Evolutionary conservation across 2,113 vertebrate species (phyloP), one percentile per base, ranked within the genome.

Genomic region (Notarius lentiginosus): DNA sequence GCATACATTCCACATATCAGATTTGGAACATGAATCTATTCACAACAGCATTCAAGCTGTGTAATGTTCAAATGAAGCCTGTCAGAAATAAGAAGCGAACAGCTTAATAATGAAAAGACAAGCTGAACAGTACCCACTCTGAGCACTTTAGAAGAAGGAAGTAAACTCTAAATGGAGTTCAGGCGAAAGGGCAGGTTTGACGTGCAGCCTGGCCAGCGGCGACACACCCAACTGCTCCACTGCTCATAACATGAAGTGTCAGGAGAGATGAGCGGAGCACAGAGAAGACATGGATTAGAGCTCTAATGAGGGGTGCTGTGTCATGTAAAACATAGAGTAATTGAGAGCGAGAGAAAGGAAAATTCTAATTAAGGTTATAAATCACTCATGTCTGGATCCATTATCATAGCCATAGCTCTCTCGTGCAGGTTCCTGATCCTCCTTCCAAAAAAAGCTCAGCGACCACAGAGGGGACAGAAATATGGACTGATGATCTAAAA

Each of bases 361-460:
- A 94, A 95, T 95, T 94, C 93, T 93, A 96, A 96, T 96, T 96
- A 96, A 94, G 90, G 94, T 90, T 92, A 88, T 93, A 93, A 95
- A 95, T 94, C 94, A 92, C 92, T 90, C 93, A 94, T 95, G 92
- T 94, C 91, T 94, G 92, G 94, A 92, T 92, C 91, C 95, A 93
- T 96, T 96, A 95, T 86, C 76, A 91, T 92, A 95, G 94, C 94
- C 92, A 92, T 85, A 92, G 77, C 84, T 84, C 80, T 80, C 58
- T 60, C 51, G n/a, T 41, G 56, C 34, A 30, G 47, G 30, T 63
- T 66, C 83, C 56, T 81, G 47, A 63, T 56, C 63, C 80, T 87
- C 24, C 72, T 53, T 56, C 55, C 72, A 61, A 82, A 87, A 83
- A 81, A 84, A 81, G 51, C 88, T 58, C 51, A 30, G 76, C 34